Percentiles rank a stretch among this genome's conserved stretches.
phyloP scores from a whole-genome alignment of 2,888 invertebrate genomes.

The Torymus texanus region DNA sequence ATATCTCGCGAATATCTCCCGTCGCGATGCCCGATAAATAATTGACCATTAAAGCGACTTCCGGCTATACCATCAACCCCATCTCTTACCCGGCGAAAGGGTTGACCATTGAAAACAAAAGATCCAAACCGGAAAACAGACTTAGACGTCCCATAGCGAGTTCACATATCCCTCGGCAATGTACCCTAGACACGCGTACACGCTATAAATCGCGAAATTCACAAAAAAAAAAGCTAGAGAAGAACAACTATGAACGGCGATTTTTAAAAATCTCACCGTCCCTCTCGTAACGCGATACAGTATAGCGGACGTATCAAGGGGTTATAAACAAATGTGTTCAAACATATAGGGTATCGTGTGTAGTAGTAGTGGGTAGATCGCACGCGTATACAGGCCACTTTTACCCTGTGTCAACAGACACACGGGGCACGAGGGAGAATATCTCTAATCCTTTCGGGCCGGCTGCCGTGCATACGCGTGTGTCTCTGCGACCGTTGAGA shows the following conservation, averaged over 20 bases:
- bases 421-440: conserved; percentile 38
- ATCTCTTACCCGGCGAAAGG: neutral
- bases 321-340: conserved; percentile 75
- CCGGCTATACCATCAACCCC: neutral
- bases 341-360: conserved; percentile 73
- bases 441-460: conserved; percentile 69
- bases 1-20: too few relatives aligned
- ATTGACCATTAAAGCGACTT: conserved; percentile 25
- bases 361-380: conserved; percentile 53
- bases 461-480: conserved; percentile 64
- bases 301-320: conserved; percentile 49
- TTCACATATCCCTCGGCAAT: too few relatives aligned
- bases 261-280: too few relatives aligned
- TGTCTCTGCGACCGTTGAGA: conserved; percentile 67
- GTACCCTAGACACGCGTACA: too few relatives aligned
- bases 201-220: too few relatives aligned
- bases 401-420: conserved; percentile 68
- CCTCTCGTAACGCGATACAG: conserved; percentile 46
- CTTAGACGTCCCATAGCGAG: neutral
- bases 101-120: conserved; percentile 38
- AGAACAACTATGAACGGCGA: too few relatives aligned
- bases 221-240: too few relatives aligned
- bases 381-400: conserved; percentile 28
- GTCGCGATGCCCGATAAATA: neutral
- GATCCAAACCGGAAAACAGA: neutral